Evolutionary conservation across 2,888 invertebrate species (phyloP).

Genomic region (Drosophila pseudotalamancana): DNA sequence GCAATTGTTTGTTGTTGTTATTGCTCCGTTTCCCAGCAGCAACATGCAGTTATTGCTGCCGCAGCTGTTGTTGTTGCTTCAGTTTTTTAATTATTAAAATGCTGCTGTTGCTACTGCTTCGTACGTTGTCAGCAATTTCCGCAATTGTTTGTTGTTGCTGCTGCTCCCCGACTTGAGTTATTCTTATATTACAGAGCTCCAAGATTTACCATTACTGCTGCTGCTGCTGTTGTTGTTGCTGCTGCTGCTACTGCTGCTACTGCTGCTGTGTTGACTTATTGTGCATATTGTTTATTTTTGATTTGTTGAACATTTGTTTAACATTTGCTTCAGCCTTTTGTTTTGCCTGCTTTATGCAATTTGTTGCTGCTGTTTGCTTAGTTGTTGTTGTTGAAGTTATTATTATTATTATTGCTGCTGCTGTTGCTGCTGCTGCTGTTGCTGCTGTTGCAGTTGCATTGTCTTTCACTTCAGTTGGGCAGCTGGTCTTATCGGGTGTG

Average conservation of each 20-base stretch:
- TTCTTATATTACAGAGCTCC: conserved; percentile 36
- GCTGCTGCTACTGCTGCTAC: background rate
- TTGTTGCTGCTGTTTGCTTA: conserved; percentile 41
- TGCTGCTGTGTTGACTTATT: conserved; percentile 30
- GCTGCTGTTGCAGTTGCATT: conserved; percentile 11
- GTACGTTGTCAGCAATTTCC: conserved; percentile 64
- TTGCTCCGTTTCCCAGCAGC: conserved; percentile 28
- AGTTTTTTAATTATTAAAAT: conserved; percentile 59
- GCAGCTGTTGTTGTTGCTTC: conserved; percentile 30
- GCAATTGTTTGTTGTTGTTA: conserved; percentile 73
- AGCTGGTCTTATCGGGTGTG: conserved; percentile 10
- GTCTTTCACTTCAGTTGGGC: conserved; percentile 31
- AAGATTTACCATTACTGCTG: conserved; percentile 15
- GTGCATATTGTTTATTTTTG: conserved; percentile 61
- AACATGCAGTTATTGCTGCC: conserved; percentile 10
- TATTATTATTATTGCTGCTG: conserved; percentile 11
- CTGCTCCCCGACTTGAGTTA: conserved; percentile 34
- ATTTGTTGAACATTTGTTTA: conserved; percentile 63
- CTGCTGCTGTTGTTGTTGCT: too few relatives aligned
- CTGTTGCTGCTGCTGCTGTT: conserved; percentile 7
- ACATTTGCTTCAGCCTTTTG: conserved; percentile 48
- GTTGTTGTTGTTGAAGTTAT: conserved; percentile 23
- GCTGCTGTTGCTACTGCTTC: conserved; percentile 28
- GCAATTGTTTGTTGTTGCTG: conserved; percentile 37
- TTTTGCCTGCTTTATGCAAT: conserved; percentile 12